A percentile compares a stretch with the other conserved stretches of the same genome.
Evolutionary conservation across 1,140 invertebrate genomes (phyloP).

Genomic region (Drosophila jambulina): DNA sequence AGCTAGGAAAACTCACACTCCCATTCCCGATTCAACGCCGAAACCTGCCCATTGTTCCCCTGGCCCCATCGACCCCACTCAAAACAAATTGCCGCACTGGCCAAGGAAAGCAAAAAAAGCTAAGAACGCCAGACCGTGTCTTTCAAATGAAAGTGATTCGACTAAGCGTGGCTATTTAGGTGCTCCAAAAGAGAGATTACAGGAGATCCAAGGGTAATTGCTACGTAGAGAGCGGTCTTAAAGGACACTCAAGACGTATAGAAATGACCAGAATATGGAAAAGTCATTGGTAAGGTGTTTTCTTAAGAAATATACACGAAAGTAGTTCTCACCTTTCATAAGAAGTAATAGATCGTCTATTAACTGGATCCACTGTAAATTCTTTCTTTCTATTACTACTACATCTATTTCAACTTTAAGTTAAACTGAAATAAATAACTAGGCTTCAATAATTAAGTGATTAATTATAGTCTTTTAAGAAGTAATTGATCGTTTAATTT

Average conservation of each 20-base stretch:
- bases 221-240: background rate
- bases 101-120: slow-evolving; percentile 36
- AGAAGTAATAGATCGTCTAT: background rate
- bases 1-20: slow-evolving; percentile 17
- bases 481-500: background rate
- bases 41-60: slow-evolving; percentile 13
- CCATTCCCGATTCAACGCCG: slow-evolving; percentile 3
- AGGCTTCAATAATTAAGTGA: background rate
- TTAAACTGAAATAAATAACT: too few species aligned
- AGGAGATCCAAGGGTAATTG: slow-evolving; percentile 2
- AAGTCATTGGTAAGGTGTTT: background rate
- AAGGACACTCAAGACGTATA: background rate
- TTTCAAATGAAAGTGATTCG: slow-evolving; percentile 45
- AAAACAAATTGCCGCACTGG: slow-evolving; percentile 81
- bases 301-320: background rate
- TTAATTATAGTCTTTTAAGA: background rate
- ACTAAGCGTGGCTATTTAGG: slow-evolving; percentile 49
- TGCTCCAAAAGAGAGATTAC: slow-evolving; percentile 21
- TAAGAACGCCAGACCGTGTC: slow-evolving; percentile 21
- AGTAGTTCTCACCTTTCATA: background rate
- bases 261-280: background rate
- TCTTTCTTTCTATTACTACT: too few species aligned
- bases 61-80: slow-evolving; percentile 70
- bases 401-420: too few species aligned
- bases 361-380: too few species aligned